A percentile compares a stretch with the other conserved stretches of the same genome.
phyloP scores from a whole-genome alignment of 2,797 vertebrate genomes.

The Leptodactylus fallax region DNA sequence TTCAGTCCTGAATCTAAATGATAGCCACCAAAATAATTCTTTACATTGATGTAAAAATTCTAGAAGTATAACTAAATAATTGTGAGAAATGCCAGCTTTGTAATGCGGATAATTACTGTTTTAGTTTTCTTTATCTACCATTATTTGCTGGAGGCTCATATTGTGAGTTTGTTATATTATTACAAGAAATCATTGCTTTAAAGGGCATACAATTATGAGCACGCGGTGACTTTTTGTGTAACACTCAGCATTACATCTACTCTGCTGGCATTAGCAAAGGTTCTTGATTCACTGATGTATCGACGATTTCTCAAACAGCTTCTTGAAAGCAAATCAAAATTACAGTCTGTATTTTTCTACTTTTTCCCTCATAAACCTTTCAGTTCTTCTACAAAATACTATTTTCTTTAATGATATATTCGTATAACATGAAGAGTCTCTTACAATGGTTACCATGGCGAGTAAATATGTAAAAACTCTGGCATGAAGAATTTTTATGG shows the following conservation, averaged over 20 bases:
- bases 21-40: not conserved
- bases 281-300: conserved; percentile 38
- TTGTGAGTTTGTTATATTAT: conserved; percentile 33
- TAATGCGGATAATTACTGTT: conserved; percentile 28
- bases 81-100: not conserved
- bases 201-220: conserved; percentile 40
- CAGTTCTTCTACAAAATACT: conserved; percentile 11
- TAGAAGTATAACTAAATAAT: not conserved
- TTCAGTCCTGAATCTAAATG: not conserved
- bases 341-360: conserved; percentile 24
- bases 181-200: conserved; percentile 35
- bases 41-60: not conserved
- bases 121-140: conserved; percentile 18
- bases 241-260: conserved; percentile 12
- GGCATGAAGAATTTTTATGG: not conserved
- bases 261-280: conserved; percentile 27
- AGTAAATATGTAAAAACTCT: conserved; percentile 2
- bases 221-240: conserved; percentile 40
- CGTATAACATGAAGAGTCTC: not conserved
- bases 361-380: not conserved
- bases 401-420: conserved; percentile 37
- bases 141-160: conserved; percentile 13
- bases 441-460: conserved; percentile 24
- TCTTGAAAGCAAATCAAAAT: conserved; percentile 48
- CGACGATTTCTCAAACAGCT: conserved; percentile 27